Base-by-base conservation (phyloP, 64 coral and sea anemone species). In the Montipora sp. region DNA sequence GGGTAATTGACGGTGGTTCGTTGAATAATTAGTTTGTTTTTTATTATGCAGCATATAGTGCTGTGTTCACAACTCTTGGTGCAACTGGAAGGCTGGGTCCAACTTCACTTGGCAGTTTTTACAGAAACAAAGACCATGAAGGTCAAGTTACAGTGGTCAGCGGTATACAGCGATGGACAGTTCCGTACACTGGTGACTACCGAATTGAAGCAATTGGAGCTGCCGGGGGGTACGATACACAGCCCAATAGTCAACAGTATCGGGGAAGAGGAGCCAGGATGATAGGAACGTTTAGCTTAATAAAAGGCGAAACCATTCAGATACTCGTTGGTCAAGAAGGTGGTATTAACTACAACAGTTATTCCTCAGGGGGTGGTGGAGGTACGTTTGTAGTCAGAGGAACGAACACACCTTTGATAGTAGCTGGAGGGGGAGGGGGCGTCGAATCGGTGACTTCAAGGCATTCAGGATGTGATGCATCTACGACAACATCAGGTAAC, bases 361-460 rank as follows among this genome's bases (percentile, higher is more conserved):
- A 0, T 0, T 23, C 16, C 19, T 15, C 92, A 22, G 70, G 87
- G 3, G 93, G 93, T n/a, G 93, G 93, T 1, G 93, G 92, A 20
- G 92, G 92, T 55, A 94, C 80, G 11, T 94, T 94, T 89, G 85
- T 77, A 10, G 51, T 72, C 5, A 88, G 72, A 61, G 21, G 59
- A 2, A 66, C 78, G 19, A 79, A 50, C 73, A 93, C 61, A 18
- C 43, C 85, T 8, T 79, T 94, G 36, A 88, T 89, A 51, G 68
- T 94, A 77, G 92, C 92, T 47, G 92, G 93, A 71, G 93, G 88
- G 10, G 88, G 88, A 9, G 88, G 79, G 23, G 93, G 93, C 18
- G 49, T 87, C 13, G 59, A 90, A 36, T 3, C 0, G 0, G 59
- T 63, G 22, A 3, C 10, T 0, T 55, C 77, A 3, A 61, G 88